A percentile compares a stretch with the other conserved stretches of the same genome.
Conservation (phyloP, 2,888 invertebrate species). For the Megalurothrips usitatus region DNA sequence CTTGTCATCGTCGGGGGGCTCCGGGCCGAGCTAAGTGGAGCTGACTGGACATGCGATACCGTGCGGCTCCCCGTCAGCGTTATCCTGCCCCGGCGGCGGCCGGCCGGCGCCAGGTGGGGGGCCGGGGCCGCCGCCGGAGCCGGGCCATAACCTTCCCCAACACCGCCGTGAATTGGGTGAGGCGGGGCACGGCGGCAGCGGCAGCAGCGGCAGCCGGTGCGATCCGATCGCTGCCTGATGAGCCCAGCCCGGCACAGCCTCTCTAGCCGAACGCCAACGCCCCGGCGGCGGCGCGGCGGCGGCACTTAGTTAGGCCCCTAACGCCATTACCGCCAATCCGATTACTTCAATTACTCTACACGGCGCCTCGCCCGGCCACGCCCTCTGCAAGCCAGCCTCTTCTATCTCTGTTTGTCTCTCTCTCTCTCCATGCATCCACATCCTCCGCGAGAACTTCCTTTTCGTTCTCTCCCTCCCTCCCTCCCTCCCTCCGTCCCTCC, state of each 20-base stretch:
- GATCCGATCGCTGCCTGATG: neutral
- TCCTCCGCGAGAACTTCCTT: no score
- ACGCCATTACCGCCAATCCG: slow-evolving; percentile 1
- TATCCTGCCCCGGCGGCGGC: neutral
- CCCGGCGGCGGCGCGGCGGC: no score
- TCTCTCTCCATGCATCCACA: no score
- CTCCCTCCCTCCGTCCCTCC: neutral
- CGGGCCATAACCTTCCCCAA: neutral
- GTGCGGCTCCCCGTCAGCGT: neutral
- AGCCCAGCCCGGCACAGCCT: no score
- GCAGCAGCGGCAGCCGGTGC: no score
- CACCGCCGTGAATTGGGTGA: neutral
- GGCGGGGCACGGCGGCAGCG: no score
- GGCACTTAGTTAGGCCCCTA: neutral
- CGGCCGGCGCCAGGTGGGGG: no score
- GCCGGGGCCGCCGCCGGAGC: no score
- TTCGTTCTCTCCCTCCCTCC: neutral
- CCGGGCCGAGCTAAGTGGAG: neutral
- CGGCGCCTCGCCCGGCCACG: neutral
- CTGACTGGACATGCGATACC: neutral
- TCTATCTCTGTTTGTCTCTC: no score
- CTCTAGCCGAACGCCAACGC: no score
- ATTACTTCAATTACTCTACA: slow-evolving; percentile 15
- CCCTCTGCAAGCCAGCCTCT: neutral
- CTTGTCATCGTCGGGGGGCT: no score